Evolutionary conservation across 23 tunicate species (phyloP), one percentile per base, ranked within the genome.

Genomic region (Halocynthia aurantium): DNA sequence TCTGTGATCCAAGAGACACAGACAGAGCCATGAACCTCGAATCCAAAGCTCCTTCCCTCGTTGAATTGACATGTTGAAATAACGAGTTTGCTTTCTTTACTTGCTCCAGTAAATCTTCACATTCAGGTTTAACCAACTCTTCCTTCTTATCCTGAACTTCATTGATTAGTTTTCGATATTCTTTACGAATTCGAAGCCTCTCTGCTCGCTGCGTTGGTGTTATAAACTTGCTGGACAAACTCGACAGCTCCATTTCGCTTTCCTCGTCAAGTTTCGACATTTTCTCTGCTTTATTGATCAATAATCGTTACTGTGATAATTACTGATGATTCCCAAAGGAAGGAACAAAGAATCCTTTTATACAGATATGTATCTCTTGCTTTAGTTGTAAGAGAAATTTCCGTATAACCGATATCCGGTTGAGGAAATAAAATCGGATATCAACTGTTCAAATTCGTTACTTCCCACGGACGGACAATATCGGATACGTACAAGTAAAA

Each of bases 11-110:
- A 22, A 85, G 69, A 5, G 97, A 80, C 20, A 85, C 97, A 11
- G 90, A 81, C 17, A 85, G 69, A 11, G 97, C 75, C 90, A 91
- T 85, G 22, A 91, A 91, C 51, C 83, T 62, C 6, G 90, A 85
- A 72, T 91, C 97, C 67, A 91, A 72, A 9, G 90, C 97, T 18
- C 83, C 97, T 77, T 85, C 97, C 22, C 90, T 64, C 15, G 95
- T 62, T 49, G 73, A 81, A 52, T 75, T 77, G 40, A 88, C 95
- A 71, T 51, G 50, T 55, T 91, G 61, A 85, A 91, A 91, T 7
- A 91, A 69, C 71, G 77, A 64, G 21, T 85, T 58, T 50, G 97
- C 97, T 72, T 81, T 81, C 11, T 79, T 81, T 53, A 91, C 87
- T 50, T 72, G 83, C 40, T 74, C 90, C 71, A 85, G 7, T 53